Evolutionary conservation across 2,888 invertebrate species (phyloP), one percentile per base, ranked within the genome.

Genomic region (Protophormia terraenovae): DNA sequence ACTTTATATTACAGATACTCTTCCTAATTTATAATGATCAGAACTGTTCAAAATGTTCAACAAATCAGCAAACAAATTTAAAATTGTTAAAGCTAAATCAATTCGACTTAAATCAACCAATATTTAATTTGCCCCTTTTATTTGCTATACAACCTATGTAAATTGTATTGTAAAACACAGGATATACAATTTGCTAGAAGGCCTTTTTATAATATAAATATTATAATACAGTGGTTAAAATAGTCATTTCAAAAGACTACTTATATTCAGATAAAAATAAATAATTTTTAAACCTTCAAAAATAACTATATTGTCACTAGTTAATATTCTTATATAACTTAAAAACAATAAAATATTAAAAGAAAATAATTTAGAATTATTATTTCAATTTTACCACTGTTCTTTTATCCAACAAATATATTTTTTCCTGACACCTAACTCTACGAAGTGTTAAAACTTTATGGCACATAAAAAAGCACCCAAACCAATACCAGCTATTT

Each of bases 101-200:
- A 24, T 14, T 53, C 53, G 69, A 24, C 4, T 10, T 24, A 14
- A 4, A 35, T 24, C n/a, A 27, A 10, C n/a, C 1, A 12, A 50
- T 50, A 50, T 22, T 50, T 6, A 16, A 41, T 1, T 41, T 16
- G 73, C 32, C 12, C 35, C 16, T 41, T 64, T 64, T 38, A 35
- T 32, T 73, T 69, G 50, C 45, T 58, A n/a, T n/a, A 41, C 38
- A 50, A 41, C 71, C 38, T 66, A 75, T 72, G 76, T 72, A 76
- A 80, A 72, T 71, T 76, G 47, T 60, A 80, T 64, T 80, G 84
- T 75, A 35, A 66, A 80, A 66, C 32, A 73, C 72, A 77, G 84
- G 80, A 84, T 84, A 77, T 84, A 60, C 71, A 84, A 80, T 80
- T 80, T 80, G 80, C 80, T 80, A 66, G 41, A 72, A 84, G 84